phyloP scores from a whole-genome alignment of 2,888 invertebrate species.

The Gordius sp. region DNA sequence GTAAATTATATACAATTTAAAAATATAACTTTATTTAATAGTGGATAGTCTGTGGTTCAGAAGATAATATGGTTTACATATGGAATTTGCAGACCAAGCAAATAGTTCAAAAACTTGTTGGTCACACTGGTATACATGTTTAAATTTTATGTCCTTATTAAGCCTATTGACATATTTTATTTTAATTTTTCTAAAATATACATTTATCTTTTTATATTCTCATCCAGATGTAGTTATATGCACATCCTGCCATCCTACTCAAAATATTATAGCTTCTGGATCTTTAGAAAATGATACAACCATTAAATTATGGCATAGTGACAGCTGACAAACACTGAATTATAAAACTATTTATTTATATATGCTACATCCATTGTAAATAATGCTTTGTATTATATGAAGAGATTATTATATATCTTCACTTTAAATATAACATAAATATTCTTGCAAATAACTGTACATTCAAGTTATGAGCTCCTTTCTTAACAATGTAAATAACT shows the following conservation, averaged over 20 bases:
- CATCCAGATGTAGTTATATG: slow-evolving; percentile 69
- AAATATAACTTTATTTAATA: slow-evolving; percentile 30
- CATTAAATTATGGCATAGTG: slow-evolving; percentile 92
- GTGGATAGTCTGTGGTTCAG: slow-evolving; percentile 99
- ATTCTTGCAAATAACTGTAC: no score
- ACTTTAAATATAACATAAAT: no score
- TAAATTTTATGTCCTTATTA: not conserved
- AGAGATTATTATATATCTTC: no score
- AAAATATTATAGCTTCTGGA: slow-evolving; percentile 94
- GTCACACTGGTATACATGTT: slow-evolving; percentile 64
- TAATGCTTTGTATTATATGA: no score
- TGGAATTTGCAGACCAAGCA: slow-evolving; percentile 99
- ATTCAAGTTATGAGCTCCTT: no score
- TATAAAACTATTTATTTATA: no score
- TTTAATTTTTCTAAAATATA: slow-evolving; percentile 2
- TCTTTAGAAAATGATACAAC: slow-evolving; percentile 94
- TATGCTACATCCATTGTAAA: no score
- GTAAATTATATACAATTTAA: slow-evolving; percentile 30
- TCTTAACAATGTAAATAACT: no score
- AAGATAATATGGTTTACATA: slow-evolving; percentile 90
- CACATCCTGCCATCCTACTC: slow-evolving; percentile 93
- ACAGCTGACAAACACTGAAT: no score
- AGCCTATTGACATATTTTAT: slow-evolving; percentile 18
- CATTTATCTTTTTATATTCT: slow-evolving; percentile 23
- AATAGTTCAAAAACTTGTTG: slow-evolving; percentile 82